Base-by-base conservation (phyloP, 2,888 invertebrate species). In the Oscheius sp. region DNA sequence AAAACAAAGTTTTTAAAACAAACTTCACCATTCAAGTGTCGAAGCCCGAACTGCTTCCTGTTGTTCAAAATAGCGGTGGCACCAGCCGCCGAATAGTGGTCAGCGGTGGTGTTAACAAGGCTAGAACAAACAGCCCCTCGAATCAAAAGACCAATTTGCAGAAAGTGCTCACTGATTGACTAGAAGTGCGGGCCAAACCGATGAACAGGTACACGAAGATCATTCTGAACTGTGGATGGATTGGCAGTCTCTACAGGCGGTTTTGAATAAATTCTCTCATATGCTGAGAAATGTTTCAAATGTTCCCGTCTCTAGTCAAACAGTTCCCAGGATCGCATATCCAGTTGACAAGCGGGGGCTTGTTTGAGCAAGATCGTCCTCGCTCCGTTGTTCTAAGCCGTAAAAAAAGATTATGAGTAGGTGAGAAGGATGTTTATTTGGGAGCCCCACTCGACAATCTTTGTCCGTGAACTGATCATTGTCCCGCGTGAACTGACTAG, bases 301-400 rank as follows among this genome's bases (percentile, higher is more conserved):
- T 53, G 53, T 53, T 53, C 53, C 7, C 11, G 3, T 53, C n/a
- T 7, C 53, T 53, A 7, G 53, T 21, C 53, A 42, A 42, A 42
- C 42, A 42, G 42, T 42, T 42, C 42, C 7, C 42, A 42, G 42
- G 42, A 42, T 42, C 42, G 42, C 53, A 53, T 21, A 53, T 29
- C 29, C 53, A 53, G 13, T 29, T 7, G 53, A 53, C 13, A 29
- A 29, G n/a, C n/a, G n/a, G 53, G 53, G 53, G 53, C n/a, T 7
- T 53, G 53, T 53, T 53, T 53, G 29, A 53, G n/a, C 53, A 53
- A 53, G 53, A 53, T 53, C 53, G 13, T 29, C 13, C 29, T 53
- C n/a, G 3, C 53, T 7, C 13, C 11, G 13, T 29, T 53, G 42
- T 42, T 42, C 7, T 42, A 42, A 42, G 42, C 42, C 42, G 42